phyloP scores from a whole-genome alignment of 2,797 vertebrate genomes.

The Cirrhinus mrigala region DNA sequence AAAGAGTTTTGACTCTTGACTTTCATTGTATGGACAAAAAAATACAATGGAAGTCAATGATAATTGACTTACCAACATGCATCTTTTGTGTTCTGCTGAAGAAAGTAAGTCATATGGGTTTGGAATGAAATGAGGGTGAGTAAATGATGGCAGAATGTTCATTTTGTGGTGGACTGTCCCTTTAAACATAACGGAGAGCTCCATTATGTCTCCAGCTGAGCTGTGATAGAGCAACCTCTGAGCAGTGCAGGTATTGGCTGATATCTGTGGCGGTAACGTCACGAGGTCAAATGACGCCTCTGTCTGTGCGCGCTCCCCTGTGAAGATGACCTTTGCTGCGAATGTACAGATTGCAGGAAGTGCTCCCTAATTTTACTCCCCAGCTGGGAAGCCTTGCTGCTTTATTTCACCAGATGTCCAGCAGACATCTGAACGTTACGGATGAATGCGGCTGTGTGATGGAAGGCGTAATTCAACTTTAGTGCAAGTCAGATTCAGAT shows the following conservation, averaged over 20 bases:
- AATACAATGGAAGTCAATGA: background rate
- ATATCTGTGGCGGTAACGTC: constrained; percentile 45
- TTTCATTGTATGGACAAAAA: background rate
- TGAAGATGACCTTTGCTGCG: constrained; percentile 58
- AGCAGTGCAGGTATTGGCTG: constrained; percentile 51
- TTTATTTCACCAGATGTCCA: constrained; percentile 67
- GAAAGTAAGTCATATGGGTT: background rate
- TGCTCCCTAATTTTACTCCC: constrained; percentile 60
- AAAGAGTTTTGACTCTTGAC: background rate
- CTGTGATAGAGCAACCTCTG: constrained; percentile 12
- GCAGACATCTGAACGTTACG: constrained; percentile 61
- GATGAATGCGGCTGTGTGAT: constrained; percentile 61
- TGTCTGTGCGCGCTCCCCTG: constrained; percentile 53
- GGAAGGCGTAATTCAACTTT: constrained; percentile 64
- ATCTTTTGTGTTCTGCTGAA: background rate
- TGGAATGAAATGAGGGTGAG: background rate
- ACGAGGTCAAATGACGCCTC: constrained; percentile 55
- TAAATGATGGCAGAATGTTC: background rate
- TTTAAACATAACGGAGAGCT: constrained; percentile 18
- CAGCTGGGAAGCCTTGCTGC: constrained; percentile 56
- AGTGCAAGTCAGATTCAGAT: constrained; percentile 60
- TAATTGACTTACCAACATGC: background rate
- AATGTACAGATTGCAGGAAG: constrained; percentile 63
- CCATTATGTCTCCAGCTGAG: background rate
- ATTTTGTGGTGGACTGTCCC: background rate